phyloP scores from a whole-genome alignment of 2,113 vertebrate species.

The Lycocorax pyrrhopterus region DNA sequence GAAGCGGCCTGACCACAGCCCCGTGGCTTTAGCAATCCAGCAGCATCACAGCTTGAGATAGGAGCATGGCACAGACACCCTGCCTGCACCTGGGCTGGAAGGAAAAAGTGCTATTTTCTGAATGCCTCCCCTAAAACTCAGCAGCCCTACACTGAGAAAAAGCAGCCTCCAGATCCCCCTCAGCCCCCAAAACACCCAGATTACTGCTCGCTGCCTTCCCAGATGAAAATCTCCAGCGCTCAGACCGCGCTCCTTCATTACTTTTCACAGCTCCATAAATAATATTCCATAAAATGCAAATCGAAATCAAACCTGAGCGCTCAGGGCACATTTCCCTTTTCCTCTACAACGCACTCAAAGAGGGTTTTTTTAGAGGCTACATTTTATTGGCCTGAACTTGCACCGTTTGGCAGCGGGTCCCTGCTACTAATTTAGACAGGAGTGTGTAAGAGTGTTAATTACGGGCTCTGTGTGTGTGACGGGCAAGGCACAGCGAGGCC shows the following conservation, averaged over 20 bases:
- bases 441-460: not conserved
- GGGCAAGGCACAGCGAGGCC: not conserved
- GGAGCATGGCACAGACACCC: not conserved
- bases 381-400: constrained; percentile 2
- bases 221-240: not conserved
- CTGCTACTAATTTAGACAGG: not conserved
- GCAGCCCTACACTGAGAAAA: not conserved
- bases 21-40: not conserved
- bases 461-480: not conserved
- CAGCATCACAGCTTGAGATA: not conserved
- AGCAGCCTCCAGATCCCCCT: not conserved
- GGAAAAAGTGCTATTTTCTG: not conserved
- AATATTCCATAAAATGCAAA: constrained; percentile 42
- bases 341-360: not conserved
- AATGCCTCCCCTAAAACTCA: rapidly evolving
- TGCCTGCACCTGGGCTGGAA: not conserved
- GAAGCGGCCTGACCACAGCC: not conserved
- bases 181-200: not conserved
- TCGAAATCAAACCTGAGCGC: not conserved
- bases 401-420: not conserved
- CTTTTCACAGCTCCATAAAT: constrained; percentile 20
- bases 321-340: constrained; percentile 45
- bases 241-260: not conserved
- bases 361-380: not conserved
- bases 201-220: not conserved